These are phyloP conservation scores for Pogonocichla stellata DNA, from an alignment of 2,113 vertebrate species.

Conservation along the genomic window DNA sequence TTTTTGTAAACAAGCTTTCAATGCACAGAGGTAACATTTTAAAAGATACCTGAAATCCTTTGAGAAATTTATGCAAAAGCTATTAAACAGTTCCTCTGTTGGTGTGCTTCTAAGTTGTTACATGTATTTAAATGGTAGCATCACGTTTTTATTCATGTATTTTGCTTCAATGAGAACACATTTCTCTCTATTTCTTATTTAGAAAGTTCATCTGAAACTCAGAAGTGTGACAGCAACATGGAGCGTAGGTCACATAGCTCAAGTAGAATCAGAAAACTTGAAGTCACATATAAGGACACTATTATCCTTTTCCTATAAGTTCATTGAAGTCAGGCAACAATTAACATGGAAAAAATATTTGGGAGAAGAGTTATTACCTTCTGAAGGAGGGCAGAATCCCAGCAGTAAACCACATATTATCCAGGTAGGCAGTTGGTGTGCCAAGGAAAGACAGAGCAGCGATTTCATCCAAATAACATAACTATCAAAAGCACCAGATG, in stretches of 20 bases:
- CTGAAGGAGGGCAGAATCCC: neutral
- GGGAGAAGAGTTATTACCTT: neutral
- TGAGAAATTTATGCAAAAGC: neutral
- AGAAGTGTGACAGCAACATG: neutral
- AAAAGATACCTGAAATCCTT: neutral
- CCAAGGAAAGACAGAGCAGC: neutral
- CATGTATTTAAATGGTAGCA: neutral
- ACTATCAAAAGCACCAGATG: neutral
- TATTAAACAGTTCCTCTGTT: neutral
- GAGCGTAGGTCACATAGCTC: neutral
- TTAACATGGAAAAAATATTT: neutral
- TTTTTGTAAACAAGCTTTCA: neutral
- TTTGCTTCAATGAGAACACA: neutral
- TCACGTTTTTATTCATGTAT: neutral
- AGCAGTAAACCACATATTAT: neutral
- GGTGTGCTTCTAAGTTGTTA: neutral
- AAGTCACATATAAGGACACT: fast-evolving
- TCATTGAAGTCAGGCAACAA: neutral
- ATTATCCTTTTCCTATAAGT: neutral
- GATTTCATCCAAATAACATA: neutral
- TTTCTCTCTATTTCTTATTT: neutral
- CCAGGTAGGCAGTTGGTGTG: neutral
- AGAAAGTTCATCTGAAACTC: neutral
- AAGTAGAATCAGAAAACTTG: neutral
- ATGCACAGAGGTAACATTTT: neutral